Evolutionary conservation across 2,113 vertebrate genomes (phyloP).

Genomic region (Tamias sibiricus): DNA sequence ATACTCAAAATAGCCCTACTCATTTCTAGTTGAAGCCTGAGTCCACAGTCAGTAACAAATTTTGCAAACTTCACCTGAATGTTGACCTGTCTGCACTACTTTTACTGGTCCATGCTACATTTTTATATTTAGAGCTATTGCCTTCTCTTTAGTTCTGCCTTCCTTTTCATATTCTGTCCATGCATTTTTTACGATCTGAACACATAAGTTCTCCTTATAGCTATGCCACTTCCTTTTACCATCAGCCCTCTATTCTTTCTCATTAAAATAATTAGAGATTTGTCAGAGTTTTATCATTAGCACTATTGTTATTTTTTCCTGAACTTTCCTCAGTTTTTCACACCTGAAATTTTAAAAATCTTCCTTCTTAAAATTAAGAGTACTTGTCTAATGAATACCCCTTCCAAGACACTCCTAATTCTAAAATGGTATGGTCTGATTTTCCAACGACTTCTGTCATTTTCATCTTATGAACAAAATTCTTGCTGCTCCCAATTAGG

Average conservation of each 20-base stretch:
- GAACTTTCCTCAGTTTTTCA: neutral
- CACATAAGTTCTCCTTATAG: neutral
- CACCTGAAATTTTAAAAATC: neutral
- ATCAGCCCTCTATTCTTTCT: neutral
- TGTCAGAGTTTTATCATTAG: neutral
- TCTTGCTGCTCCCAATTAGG: neutral
- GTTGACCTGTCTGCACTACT: neutral
- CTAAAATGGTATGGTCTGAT: neutral
- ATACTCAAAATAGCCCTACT: neutral
- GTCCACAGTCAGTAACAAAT: neutral
- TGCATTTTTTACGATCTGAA: neutral
- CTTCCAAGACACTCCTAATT: neutral
- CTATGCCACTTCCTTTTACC: neutral
- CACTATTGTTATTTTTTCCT: neutral
- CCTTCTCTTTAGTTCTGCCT: slow-evolving; percentile 2
- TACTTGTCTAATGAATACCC: neutral
- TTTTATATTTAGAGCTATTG: neutral
- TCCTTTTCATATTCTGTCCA: neutral
- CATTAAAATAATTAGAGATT: slow-evolving; percentile 33
- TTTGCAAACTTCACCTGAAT: slow-evolving; percentile 22
- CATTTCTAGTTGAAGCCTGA: neutral
- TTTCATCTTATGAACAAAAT: neutral
- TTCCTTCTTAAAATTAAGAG: neutral
- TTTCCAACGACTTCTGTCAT: neutral
- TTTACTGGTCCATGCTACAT: neutral